These are phyloP conservation scores for Drosophila greeni DNA, from an alignment of 2,888 invertebrate species.

Conservation along the genomic window DNA sequence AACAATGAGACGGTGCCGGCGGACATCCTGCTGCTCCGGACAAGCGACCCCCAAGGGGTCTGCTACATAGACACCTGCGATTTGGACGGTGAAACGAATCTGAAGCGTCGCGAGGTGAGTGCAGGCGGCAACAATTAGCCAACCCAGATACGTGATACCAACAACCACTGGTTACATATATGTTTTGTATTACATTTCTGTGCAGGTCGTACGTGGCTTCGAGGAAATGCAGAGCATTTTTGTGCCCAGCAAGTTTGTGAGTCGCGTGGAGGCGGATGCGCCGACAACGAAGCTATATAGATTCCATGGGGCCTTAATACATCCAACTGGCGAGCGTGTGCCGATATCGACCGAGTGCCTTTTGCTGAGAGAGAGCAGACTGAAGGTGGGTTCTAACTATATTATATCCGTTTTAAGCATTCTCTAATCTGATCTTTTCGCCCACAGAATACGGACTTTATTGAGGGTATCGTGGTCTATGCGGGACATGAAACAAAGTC, in stretches of 20 bases:
- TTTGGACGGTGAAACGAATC: slow-evolving; percentile 96
- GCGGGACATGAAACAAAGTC: slow-evolving; percentile 98
- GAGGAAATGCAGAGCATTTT: slow-evolving; percentile 84
- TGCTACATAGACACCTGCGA: slow-evolving; percentile 98
- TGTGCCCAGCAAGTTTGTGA: slow-evolving; percentile 88
- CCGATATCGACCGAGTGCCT: slow-evolving; percentile 94
- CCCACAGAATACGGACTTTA: slow-evolving; percentile 92
- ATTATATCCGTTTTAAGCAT: neutral
- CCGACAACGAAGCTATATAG: slow-evolving; percentile 97
- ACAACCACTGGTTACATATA: neutral
- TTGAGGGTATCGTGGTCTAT: slow-evolving; percentile 98
- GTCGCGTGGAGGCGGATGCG: slow-evolving; percentile 93
- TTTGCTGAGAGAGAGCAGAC: slow-evolving; percentile 93
- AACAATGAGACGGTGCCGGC: slow-evolving; percentile 98
- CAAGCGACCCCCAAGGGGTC: slow-evolving; percentile 91
- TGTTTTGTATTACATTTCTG: slow-evolving; percentile 2
- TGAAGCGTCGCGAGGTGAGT: slow-evolving; percentile 91
- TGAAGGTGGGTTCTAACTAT: slow-evolving; percentile 80
- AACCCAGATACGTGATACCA: slow-evolving; percentile 37
- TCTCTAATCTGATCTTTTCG: neutral
- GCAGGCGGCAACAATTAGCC: slow-evolving; percentile 12
- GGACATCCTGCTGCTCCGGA: slow-evolving; percentile 92
- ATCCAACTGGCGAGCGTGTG: slow-evolving; percentile 87
- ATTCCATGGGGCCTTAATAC: slow-evolving; percentile 93
- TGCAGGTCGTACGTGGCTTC: slow-evolving; percentile 78